Conservation (phyloP, 2,113 vertebrate genomes). For the Nyctibius bracteatus region DNA sequence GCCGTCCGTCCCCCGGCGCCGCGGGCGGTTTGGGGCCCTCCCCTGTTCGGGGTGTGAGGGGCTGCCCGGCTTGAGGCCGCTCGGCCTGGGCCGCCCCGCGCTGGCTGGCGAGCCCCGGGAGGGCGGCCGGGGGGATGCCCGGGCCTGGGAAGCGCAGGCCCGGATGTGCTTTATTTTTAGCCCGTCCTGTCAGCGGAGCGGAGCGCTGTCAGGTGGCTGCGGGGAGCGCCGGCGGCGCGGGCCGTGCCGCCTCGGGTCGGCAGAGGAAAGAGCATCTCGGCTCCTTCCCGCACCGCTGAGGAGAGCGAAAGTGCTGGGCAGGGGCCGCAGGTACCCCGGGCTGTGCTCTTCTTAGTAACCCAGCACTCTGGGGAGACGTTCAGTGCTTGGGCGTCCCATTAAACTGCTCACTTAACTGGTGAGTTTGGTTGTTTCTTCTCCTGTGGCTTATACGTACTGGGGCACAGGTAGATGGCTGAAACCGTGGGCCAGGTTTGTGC, state of each 20-base stretch:
- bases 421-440: neutral
- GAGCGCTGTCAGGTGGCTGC: constrained; percentile 15
- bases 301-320: neutral
- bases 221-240: neutral
- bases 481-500: neutral
- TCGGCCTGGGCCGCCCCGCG: neutral
- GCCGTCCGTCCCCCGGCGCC: neutral
- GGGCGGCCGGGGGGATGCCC: neutral
- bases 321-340: neutral
- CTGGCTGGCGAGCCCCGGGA: no score
- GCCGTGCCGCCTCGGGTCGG: neutral
- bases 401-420: neutral
- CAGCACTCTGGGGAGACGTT: fast-evolving
- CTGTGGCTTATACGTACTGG: neutral
- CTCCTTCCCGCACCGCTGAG: neutral
- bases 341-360: fast-evolving
- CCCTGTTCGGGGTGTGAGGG: no score
- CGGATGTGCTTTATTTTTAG: constrained; percentile 32
- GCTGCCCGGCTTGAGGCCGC: neutral
- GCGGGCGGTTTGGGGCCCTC: neutral
- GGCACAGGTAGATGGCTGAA: neutral
- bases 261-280: neutral
- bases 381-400: neutral
- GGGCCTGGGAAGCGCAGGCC: neutral
- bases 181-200: neutral